Conservation (phyloP, 1,140 invertebrate genomes). For the Aporrectodea caliginosa region DNA sequence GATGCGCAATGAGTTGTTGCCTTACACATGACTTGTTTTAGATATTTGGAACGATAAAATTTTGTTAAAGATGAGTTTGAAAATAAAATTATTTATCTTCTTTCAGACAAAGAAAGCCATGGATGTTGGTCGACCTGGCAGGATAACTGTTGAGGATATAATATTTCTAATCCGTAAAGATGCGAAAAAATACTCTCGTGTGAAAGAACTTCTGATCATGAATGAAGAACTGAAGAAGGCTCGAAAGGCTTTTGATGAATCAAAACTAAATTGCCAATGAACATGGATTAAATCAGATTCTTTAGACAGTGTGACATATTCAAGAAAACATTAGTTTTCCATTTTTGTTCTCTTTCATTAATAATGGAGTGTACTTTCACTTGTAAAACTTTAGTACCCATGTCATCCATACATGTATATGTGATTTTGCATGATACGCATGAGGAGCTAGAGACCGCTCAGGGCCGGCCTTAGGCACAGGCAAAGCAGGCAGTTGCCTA, state of each 20-base stretch:
- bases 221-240: slow-evolving; percentile 99
- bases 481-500: too few relatives aligned
- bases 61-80: background rate
- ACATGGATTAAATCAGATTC: too few relatives aligned
- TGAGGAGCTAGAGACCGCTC: too few relatives aligned
- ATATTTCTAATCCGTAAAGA: slow-evolving; percentile 98
- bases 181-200: slow-evolving; percentile 91
- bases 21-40: background rate
- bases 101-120: slow-evolving; percentile 79
- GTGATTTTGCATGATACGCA: too few relatives aligned
- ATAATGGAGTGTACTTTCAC: too few relatives aligned
- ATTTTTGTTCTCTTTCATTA: too few relatives aligned
- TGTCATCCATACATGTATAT: too few relatives aligned
- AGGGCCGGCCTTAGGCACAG: too few relatives aligned
- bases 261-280: slow-evolving; percentile 67
- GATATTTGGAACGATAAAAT: background rate
- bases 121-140: slow-evolving; percentile 89
- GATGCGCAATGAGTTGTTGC: background rate
- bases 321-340: too few relatives aligned
- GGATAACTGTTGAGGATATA: slow-evolving; percentile 96
- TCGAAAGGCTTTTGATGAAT: slow-evolving; percentile 98
- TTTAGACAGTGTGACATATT: too few relatives aligned
- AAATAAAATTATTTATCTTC: slow-evolving; percentile 32
- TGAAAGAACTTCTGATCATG: slow-evolving; percentile 90
- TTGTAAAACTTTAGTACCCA: too few relatives aligned